These are phyloP conservation scores for Menidia menidia DNA, from an alignment of 2,797 vertebrate species.

Conservation along the genomic window DNA sequence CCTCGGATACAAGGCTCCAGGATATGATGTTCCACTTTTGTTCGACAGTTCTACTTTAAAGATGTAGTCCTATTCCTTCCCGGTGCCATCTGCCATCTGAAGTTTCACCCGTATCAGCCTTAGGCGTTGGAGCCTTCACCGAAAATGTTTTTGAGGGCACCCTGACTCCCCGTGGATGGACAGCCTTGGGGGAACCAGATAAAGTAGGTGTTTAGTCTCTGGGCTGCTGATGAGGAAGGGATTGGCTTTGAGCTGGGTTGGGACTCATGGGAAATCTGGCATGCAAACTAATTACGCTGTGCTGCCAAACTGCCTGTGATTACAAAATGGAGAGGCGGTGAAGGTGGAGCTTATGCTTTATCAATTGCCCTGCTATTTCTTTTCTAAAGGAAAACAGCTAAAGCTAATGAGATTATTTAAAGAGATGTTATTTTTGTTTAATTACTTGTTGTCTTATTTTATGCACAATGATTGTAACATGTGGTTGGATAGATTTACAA, in stretches of 20 bases:
- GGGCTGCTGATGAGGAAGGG: constrained; percentile 79
- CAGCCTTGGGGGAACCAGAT: constrained; percentile 80
- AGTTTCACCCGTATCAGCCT: constrained; percentile 82
- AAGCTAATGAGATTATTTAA: constrained; percentile 74
- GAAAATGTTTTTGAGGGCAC: constrained; percentile 80
- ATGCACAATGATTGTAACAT: constrained; percentile 20
- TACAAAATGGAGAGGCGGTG: constrained; percentile 78
- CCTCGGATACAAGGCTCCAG: constrained; percentile 64
- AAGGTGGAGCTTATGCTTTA: constrained; percentile 78
- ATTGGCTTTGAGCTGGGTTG: constrained; percentile 80
- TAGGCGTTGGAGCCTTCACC: constrained; percentile 76
- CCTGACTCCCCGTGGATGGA: constrained; percentile 80
- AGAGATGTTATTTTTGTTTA: constrained; percentile 57
- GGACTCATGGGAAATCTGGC: constrained; percentile 86
- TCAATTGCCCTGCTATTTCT: constrained; percentile 77
- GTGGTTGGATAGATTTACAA: background rate
- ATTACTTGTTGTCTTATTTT: constrained; percentile 39
- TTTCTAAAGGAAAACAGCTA: constrained; percentile 63
- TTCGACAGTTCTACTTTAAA: constrained; percentile 78
- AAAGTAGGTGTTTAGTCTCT: constrained; percentile 87
- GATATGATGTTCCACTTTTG: constrained; percentile 79
- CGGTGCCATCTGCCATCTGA: constrained; percentile 85
- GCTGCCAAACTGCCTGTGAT: constrained; percentile 82
- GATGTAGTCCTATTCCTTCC: constrained; percentile 74
- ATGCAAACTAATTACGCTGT: constrained; percentile 82